phyloP scores from a whole-genome alignment of 37 sponge, comb jelly and placozoan genomes.

The Chondrosia reniformis region DNA sequence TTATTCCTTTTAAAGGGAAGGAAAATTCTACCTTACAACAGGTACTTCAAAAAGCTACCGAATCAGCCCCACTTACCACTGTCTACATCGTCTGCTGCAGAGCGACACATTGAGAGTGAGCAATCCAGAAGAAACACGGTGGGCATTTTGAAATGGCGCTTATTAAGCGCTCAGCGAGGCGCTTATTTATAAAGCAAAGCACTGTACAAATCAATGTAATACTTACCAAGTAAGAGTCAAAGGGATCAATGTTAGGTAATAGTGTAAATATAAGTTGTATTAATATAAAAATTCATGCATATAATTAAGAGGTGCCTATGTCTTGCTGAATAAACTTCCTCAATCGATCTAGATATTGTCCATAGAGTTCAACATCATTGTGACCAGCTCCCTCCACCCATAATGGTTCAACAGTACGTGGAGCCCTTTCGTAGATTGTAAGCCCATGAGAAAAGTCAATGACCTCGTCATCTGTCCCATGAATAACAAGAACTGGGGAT shows the following conservation, averaged over 20 bases:
- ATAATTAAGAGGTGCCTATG: constrained; percentile 50
- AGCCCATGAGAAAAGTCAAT: constrained; percentile 97
- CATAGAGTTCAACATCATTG: constrained; percentile 98
- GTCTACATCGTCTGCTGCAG: constrained; percentile 15
- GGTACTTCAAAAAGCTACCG: neutral
- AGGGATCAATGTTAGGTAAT: neutral
- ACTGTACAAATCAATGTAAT: no score
- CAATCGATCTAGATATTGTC: constrained; percentile 87
- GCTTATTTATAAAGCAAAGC: neutral
- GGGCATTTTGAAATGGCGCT: no score
- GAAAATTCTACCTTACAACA: neutral
- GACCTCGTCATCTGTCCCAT: constrained; percentile 99
- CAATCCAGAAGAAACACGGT: constrained; percentile 74
- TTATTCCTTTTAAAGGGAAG: neutral
- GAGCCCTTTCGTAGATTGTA: constrained; percentile 89
- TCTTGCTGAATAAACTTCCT: constrained; percentile 84
- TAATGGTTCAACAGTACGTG: constrained; percentile 91
- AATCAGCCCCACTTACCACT: neutral
- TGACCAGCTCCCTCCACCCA: constrained; percentile 99
- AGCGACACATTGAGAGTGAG: constrained; percentile 85
- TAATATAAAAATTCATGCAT: neutral
- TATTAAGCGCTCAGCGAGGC: no score
- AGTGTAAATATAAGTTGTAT: neutral
- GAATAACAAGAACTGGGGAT: constrained; percentile 89
- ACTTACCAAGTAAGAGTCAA: neutral